Evolutionary conservation across 2,113 vertebrate species (phyloP).

Genomic region (Gobiocypris rarus): DNA sequence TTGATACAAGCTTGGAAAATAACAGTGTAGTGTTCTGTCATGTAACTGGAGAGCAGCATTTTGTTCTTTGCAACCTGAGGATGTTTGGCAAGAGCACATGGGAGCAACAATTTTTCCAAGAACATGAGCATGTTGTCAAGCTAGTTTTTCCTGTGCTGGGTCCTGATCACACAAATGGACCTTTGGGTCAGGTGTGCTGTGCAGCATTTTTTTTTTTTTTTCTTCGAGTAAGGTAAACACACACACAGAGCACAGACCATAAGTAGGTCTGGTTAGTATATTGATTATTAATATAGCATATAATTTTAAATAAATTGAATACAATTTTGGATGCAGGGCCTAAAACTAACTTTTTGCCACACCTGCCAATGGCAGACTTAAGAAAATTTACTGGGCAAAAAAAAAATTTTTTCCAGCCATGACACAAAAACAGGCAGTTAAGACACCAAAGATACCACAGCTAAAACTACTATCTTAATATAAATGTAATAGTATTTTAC

Average conservation of each 20-base stretch:
- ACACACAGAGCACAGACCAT: background rate
- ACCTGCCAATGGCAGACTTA: too few species aligned
- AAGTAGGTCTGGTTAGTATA: background rate
- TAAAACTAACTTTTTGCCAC: too few species aligned
- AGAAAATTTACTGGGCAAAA: too few species aligned
- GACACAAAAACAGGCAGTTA: too few species aligned
- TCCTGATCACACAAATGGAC: background rate
- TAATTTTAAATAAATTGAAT: background rate
- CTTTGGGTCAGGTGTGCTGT: background rate
- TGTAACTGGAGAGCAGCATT: slow-evolving; percentile 46
- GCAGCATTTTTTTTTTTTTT: background rate
- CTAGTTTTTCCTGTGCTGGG: background rate
- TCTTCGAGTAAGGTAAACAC: background rate
- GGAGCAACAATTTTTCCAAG: background rate
- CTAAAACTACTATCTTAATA: too few species aligned
- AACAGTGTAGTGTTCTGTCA: slow-evolving; percentile 26
- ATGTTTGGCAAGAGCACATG: background rate
- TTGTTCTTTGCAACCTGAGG: slow-evolving; percentile 22
- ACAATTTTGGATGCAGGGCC: too few species aligned
- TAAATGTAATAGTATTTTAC: too few species aligned
- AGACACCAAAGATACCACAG: too few species aligned
- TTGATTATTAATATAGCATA: background rate
- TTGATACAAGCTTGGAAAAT: slow-evolving; percentile 51
- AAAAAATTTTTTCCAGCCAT: too few species aligned
- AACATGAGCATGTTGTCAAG: background rate